Conservation (phyloP, 2,888 invertebrate genomes). For the Perdita meconis region DNA sequence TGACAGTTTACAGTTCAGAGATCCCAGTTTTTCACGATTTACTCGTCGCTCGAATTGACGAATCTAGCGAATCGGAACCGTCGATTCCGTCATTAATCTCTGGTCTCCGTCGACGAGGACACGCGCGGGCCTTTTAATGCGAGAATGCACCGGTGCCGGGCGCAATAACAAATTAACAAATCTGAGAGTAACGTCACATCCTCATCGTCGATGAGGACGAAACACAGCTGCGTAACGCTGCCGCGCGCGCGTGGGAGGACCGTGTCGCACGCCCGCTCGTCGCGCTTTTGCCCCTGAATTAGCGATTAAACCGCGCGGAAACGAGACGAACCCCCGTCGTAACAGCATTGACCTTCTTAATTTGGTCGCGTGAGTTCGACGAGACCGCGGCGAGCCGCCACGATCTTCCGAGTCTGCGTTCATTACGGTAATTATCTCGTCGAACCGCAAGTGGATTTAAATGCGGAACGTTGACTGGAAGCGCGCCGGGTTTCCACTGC, state of each 20-base stretch:
- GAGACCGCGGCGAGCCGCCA: constrained; percentile 5
- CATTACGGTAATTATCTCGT: constrained; percentile 2
- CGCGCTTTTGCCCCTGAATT: constrained; percentile 60
- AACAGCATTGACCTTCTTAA: constrained; percentile 76
- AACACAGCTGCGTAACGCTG: constrained; percentile 5
- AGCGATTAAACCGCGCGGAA: constrained; percentile 19
- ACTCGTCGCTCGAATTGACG: constrained; percentile 40
- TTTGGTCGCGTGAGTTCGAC: constrained; percentile 64
- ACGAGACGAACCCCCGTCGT: constrained; percentile 34
- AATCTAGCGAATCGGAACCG: constrained; percentile 25
- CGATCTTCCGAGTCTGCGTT: neutral
- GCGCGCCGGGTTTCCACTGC: neutral
- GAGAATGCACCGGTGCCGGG: constrained; percentile 59
- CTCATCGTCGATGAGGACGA: constrained; percentile 68
- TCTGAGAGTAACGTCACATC: constrained; percentile 77
- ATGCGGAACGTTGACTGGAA: neutral
- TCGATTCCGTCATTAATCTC: neutral
- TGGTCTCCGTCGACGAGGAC: constrained; percentile 12
- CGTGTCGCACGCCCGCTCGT: constrained; percentile 11
- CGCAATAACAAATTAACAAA: constrained; percentile 78
- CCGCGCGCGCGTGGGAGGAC: constrained; percentile 51
- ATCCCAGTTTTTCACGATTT: constrained; percentile 33
- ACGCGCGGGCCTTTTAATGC: constrained; percentile 32
- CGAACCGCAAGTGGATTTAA: neutral
- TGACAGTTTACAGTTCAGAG: constrained; percentile 19